These are phyloP conservation scores for Clarias batrachus DNA, from an alignment of 2,113 vertebrate genomes.

Conservation along the genomic window DNA sequence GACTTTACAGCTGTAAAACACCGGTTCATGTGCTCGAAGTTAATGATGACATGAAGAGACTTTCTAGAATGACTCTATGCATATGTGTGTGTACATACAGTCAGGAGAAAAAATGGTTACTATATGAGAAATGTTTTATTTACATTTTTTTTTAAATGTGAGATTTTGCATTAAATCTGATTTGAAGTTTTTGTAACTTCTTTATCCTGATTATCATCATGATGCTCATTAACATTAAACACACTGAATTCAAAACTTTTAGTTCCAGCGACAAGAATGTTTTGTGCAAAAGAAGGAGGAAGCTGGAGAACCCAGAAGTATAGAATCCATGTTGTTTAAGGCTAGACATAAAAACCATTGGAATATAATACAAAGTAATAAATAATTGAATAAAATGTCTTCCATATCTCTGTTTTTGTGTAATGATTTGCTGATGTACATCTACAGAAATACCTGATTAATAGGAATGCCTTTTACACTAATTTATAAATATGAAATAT, in stretches of 20 bases:
- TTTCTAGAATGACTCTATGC: not conserved
- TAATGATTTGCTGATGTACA: not conserved
- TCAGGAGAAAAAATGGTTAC: not conserved
- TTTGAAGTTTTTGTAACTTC: not conserved
- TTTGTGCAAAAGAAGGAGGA: not conserved
- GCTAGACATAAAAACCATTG: not conserved
- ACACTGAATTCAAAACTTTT: too few species aligned
- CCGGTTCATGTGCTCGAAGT: not conserved
- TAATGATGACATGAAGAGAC: slow-evolving; percentile 7
- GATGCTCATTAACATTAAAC: too few species aligned
- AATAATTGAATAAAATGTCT: too few species aligned
- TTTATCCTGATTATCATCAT: not conserved
- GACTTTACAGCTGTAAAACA: slow-evolving; percentile 2
- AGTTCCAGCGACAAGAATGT: not conserved
- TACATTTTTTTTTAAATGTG: not conserved
- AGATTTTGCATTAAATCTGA: not conserved
- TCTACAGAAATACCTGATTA: not conserved
- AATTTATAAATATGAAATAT: not conserved
- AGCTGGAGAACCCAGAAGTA: not conserved
- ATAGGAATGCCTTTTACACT: not conserved
- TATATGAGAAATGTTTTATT: not conserved
- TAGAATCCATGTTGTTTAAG: not conserved
- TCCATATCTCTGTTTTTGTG: not conserved
- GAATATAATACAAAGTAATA: not conserved
- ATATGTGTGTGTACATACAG: not conserved